Conservation (phyloP, 2,113 vertebrate genomes). For the Gasterosteus nipponicus region DNA sequence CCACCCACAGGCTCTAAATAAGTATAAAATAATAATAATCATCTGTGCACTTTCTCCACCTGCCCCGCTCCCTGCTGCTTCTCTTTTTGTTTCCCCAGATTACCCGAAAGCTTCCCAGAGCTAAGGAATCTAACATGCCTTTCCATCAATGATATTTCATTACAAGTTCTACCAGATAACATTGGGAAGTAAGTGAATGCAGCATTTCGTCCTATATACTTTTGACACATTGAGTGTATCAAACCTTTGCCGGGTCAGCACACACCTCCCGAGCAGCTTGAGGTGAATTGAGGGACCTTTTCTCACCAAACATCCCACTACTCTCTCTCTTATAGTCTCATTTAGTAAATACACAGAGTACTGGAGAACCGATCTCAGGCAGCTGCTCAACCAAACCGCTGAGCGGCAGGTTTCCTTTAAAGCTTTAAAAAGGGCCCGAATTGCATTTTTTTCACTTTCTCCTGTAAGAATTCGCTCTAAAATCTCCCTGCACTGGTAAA, state of each 20-base stretch:
- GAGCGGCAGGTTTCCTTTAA: neutral
- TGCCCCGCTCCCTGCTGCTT: constrained; percentile 8
- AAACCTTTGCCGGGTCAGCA: neutral
- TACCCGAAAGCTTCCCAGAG: constrained; percentile 96
- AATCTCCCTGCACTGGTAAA: neutral
- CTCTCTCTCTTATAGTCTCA: neutral
- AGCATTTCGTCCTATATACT: neutral
- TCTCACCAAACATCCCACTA: neutral
- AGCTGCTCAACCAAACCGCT: neutral
- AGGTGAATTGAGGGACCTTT: neutral
- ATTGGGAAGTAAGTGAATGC: constrained; percentile 95
- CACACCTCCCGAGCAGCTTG: neutral
- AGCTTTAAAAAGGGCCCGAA: neutral
- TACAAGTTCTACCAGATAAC: constrained; percentile 95
- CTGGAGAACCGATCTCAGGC: neutral
- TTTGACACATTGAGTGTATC: neutral
- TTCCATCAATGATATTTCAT: constrained; percentile 98
- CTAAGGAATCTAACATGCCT: constrained; percentile 94
- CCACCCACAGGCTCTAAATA: neutral
- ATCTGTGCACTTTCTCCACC: neutral
- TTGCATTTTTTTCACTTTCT: neutral
- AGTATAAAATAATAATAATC: neutral
- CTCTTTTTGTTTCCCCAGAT: constrained; percentile 78
- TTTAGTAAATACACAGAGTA: neutral
- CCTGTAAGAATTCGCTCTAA: neutral